phyloP scores from a whole-genome alignment of 2,888 invertebrate species.

The Drosophila meridionalis region DNA sequence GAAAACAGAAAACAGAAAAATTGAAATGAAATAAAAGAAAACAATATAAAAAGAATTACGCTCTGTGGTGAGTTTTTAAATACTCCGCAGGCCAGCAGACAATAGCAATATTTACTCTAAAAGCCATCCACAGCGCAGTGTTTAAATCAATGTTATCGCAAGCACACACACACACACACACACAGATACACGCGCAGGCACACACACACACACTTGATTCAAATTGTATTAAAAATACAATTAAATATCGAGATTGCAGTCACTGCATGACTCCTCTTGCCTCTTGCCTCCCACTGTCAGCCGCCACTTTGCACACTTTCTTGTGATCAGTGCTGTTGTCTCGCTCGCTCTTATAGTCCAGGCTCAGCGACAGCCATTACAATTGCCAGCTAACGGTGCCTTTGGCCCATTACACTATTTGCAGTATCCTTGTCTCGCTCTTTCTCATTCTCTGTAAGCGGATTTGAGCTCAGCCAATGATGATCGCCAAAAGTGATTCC shows the following conservation, averaged over 20 bases:
- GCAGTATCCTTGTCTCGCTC: neutral
- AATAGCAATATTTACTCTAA: conserved; percentile 30
- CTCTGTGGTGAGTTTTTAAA: conserved; percentile 40
- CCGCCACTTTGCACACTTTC: neutral
- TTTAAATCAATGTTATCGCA: conserved; percentile 38
- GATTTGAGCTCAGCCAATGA: neutral
- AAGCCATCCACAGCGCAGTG: conserved; percentile 21
- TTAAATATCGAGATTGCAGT: neutral
- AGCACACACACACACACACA: neutral
- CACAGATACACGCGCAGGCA: neutral
- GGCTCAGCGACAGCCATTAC: neutral
- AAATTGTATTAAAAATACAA: neutral
- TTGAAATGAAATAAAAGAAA: conserved; percentile 5
- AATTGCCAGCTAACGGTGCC: neutral
- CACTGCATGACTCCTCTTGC: too few relatives aligned
- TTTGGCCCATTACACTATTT: neutral
- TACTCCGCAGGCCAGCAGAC: conserved; percentile 33
- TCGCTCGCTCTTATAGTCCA: neutral
- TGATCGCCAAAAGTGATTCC: neutral
- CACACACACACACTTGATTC: neutral
- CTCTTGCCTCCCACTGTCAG: neutral
- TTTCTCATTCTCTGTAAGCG: neutral
- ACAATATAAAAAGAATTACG: conserved; percentile 10
- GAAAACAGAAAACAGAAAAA: neutral
- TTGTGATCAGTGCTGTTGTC: neutral